These are phyloP conservation scores for Scaptomyza pallida DNA, from an alignment of 1,140 invertebrate species.

Conservation along the genomic window DNA sequence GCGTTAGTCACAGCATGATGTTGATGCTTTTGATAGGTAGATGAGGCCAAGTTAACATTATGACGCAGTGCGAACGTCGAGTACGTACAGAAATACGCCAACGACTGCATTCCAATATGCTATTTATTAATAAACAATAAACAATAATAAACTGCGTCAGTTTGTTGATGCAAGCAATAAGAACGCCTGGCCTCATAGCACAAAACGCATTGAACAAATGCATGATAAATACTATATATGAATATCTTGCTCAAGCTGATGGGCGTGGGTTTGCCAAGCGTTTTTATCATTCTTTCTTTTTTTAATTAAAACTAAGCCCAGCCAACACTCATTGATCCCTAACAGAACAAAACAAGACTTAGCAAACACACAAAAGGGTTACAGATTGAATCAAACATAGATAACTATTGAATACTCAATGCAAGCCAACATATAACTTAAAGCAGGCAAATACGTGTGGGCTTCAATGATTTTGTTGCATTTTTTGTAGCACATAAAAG, in stretches of 20 bases:
- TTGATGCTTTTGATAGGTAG: too few relatives aligned
- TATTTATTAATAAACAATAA: slow-evolving; percentile 37
- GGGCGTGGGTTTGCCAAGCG: slow-evolving; percentile 25
- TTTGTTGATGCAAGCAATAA: slow-evolving; percentile 10
- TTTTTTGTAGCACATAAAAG: too few relatives aligned
- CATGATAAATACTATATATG: background rate
- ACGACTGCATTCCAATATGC: slow-evolving; percentile 13
- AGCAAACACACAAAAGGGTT: background rate
- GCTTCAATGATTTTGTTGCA: too few relatives aligned
- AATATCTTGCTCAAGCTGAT: background rate
- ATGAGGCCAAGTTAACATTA: too few relatives aligned
- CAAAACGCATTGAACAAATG: background rate
- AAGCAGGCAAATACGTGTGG: too few relatives aligned
- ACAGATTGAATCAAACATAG: background rate
- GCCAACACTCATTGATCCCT: background rate
- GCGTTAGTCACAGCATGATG: background rate
- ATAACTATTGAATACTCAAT: background rate
- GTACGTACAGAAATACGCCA: background rate
- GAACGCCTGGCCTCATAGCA: background rate
- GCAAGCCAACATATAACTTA: background rate
- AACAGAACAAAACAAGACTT: background rate
- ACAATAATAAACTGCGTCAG: slow-evolving; percentile 8
- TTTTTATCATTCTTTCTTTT: too few relatives aligned
- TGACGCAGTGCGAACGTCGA: background rate
- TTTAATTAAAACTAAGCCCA: slow-evolving; percentile 55